Conservation (phyloP, 2,888 invertebrate species). For the Flabesymbios commensalis region DNA sequence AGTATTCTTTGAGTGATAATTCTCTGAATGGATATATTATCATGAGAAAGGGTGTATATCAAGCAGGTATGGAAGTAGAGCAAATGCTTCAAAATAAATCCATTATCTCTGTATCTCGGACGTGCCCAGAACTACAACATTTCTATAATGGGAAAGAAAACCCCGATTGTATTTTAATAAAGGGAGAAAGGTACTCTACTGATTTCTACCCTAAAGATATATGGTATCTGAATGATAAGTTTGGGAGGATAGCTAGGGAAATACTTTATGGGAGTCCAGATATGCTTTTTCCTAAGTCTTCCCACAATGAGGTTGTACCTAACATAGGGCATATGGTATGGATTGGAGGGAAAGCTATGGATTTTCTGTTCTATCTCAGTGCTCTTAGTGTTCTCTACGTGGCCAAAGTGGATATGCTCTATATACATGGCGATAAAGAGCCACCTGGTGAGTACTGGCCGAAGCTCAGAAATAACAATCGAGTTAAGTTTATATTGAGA, state of each 20-base stretch:
- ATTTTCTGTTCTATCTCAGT: slow-evolving; percentile 53
- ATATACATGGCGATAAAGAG: slow-evolving; percentile 47
- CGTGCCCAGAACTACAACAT: slow-evolving; percentile 23
- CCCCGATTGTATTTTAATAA: slow-evolving; percentile 24
- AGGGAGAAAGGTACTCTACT: slow-evolving; percentile 22
- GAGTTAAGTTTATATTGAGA: slow-evolving; percentile 23
- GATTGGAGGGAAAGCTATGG: slow-evolving; percentile 45
- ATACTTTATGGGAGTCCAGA: slow-evolving; percentile 42
- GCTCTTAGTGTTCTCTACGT: slow-evolving; percentile 48
- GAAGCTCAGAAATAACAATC: slow-evolving; percentile 7
- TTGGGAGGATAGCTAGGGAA: slow-evolving; percentile 36
- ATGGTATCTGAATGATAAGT: slow-evolving; percentile 36
- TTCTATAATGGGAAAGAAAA: slow-evolving; percentile 7
- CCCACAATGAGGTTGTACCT: slow-evolving; percentile 39
- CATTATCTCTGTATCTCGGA: no score
- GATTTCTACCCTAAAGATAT: slow-evolving; percentile 42
- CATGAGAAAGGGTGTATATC: slow-evolving; percentile 22
- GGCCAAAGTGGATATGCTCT: slow-evolving; percentile 45
- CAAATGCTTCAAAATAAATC: neutral
- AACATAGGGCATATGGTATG: slow-evolving; percentile 56
- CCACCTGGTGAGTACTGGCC: slow-evolving; percentile 30
- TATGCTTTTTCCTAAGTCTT: slow-evolving; percentile 18
- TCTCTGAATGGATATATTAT: slow-evolving; percentile 24
- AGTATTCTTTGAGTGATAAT: slow-evolving; percentile 21
- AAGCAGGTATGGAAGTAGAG: no score